phyloP scores from a whole-genome alignment of 2,888 invertebrate genomes.

The Meghimatium bilineatum region DNA sequence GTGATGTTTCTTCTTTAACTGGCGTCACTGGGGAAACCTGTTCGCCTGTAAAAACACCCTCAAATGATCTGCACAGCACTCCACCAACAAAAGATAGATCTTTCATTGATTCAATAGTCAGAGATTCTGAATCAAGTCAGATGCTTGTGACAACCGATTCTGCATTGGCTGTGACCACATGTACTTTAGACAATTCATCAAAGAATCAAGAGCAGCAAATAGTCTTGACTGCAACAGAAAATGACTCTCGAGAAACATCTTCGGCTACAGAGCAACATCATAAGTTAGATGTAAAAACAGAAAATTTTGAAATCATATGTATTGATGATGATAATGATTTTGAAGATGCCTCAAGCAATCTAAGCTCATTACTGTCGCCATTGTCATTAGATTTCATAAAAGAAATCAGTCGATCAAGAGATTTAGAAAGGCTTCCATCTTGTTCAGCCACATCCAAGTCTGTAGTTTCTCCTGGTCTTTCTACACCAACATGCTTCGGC shows the following conservation, averaged over 20 bases:
- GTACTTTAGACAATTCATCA: not conserved
- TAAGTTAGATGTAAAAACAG: not conserved
- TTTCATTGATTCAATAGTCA: not conserved
- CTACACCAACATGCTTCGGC: not conserved
- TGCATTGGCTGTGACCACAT: not conserved
- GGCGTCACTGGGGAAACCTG: not conserved
- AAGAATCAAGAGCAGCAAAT: not conserved
- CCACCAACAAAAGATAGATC: too few relatives aligned
- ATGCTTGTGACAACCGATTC: not conserved
- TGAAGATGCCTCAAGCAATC: not conserved
- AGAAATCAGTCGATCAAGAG: not conserved
- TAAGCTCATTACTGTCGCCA: not conserved
- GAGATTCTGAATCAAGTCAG: not conserved
- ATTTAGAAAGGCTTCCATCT: not conserved
- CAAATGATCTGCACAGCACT: not conserved
- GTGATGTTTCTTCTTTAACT: not conserved
- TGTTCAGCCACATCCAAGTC: not conserved
- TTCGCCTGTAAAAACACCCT: not conserved
- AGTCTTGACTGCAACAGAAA: not conserved
- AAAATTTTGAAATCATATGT: not conserved
- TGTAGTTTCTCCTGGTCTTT: not conserved
- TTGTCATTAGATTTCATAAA: not conserved
- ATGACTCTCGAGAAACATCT: not conserved
- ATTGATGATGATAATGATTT: conserved; percentile 11
- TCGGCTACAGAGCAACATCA: too few relatives aligned